Evolutionary conservation across 2,797 vertebrate genomes (phyloP).

Genomic region (Sebastes kiyomatsui): DNA sequence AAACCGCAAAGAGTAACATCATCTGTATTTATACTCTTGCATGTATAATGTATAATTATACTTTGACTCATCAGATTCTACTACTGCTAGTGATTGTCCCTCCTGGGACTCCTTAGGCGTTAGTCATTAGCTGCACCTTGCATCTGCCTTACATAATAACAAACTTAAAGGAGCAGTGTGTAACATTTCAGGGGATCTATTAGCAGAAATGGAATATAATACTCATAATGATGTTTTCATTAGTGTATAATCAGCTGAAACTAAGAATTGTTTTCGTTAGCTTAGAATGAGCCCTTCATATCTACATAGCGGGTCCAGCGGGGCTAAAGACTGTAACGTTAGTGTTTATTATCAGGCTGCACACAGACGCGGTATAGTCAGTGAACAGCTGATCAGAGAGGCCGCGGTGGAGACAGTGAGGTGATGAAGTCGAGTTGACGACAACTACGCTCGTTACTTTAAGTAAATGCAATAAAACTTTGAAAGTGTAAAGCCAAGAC

Average conservation of each 20-base stretch:
- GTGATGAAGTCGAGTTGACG: too few relatives aligned
- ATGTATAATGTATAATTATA: neutral
- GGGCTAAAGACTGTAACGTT: too few relatives aligned
- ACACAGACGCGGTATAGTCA: too few relatives aligned
- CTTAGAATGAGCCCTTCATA: too few relatives aligned
- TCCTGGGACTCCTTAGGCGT: neutral
- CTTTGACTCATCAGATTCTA: neutral
- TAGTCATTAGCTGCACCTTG: neutral
- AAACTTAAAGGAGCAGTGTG: neutral
- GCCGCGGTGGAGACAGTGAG: too few relatives aligned
- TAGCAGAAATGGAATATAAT: too few relatives aligned
- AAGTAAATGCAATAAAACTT: too few relatives aligned
- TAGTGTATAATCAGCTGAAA: neutral
- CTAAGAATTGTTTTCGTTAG: neutral
- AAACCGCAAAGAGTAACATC: neutral
- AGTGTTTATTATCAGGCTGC: too few relatives aligned
- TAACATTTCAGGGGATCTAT: too few relatives aligned
- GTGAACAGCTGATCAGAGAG: too few relatives aligned
- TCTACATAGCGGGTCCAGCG: too few relatives aligned
- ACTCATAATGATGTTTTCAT: neutral
- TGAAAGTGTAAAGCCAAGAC: too few relatives aligned
- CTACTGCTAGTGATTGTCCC: neutral
- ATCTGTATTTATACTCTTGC: neutral
- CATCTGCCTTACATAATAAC: neutral
- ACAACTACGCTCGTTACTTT: fast-evolving